Evolutionary conservation across 2,797 vertebrate species (phyloP).

Genomic region (Paramormyrops hopkinsi): DNA sequence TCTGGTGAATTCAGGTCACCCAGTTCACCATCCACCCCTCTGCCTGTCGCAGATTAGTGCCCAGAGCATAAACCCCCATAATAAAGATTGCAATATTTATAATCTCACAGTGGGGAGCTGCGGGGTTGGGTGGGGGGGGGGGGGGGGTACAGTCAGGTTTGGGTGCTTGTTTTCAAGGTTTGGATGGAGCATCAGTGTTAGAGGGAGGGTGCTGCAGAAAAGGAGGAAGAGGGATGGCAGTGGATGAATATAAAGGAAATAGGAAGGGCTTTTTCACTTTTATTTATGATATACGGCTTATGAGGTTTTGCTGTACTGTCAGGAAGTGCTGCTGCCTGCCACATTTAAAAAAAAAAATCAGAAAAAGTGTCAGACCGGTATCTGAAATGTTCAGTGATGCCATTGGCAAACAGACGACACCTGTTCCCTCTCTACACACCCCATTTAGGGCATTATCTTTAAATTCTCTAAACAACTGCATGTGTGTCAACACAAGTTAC

Average conservation of each 20-base stretch:
- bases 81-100: constrained; percentile 38
- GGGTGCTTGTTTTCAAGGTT: background rate
- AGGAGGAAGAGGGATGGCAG: background rate
- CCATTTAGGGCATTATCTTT: background rate
- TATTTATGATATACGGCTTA: background rate
- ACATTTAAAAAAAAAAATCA: background rate
- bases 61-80: constrained; percentile 46
- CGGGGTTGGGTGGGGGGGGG: background rate
- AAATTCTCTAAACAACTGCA: background rate
- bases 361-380: background rate
- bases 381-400: background rate
- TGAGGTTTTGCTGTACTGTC: background rate
- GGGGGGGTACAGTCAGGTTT: constrained; percentile 24
- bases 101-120: constrained; percentile 25
- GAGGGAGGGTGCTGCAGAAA: background rate
- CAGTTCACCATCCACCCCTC: constrained; percentile 20
- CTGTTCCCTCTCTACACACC: background rate
- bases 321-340: background rate
- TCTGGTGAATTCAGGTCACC: constrained; percentile 40
- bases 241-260: background rate
- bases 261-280: background rate
- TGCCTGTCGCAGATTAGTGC: constrained; percentile 36
- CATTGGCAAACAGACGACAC: background rate
- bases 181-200: background rate
- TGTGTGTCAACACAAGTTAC: background rate